Conservation (phyloP, 92 coral and sea anemone species). For the Diadumene lineata region DNA sequence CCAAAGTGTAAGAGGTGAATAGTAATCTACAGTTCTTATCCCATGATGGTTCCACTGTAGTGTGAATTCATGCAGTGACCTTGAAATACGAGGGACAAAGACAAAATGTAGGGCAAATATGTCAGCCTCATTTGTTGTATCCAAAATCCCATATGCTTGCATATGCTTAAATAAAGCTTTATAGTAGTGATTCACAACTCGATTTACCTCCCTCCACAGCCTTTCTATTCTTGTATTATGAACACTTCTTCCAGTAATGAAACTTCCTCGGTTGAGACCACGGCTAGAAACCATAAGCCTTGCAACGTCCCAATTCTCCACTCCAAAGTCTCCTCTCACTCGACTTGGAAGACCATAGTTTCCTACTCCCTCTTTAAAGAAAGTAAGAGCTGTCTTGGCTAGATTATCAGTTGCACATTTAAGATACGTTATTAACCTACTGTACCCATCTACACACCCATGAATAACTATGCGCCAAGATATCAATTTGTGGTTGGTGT, state of each 20-base stretch:
- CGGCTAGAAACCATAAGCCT: conserved; percentile 55
- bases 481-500: conserved; percentile 53
- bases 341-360: conserved; percentile 44
- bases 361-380: conserved; percentile 40
- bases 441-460: conserved; percentile 56
- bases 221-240: conserved; percentile 68
- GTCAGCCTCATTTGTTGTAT: conserved; percentile 61
- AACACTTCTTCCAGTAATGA: conserved; percentile 65
- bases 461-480: conserved; percentile 47
- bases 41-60: too few species aligned
- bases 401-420: conserved; percentile 58
- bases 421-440: conserved; percentile 34
- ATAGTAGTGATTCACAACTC: conserved; percentile 61
- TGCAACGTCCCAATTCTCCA: conserved; percentile 60
- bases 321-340: conserved; percentile 59
- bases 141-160: conserved; percentile 54
- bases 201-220: conserved; percentile 59
- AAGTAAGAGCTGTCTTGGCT: conserved; percentile 58
- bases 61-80: conserved; percentile 56
- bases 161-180: conserved; percentile 44
- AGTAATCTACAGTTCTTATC: too few species aligned
- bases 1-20: too few species aligned
- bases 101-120: conserved; percentile 61
- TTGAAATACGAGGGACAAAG: conserved; percentile 60
- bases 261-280: conserved; percentile 60